These are phyloP conservation scores for Cladorhizidae sp. DNA, from an alignment of 37 sponge, comb jelly and placozoan species.

Conservation along the genomic window DNA sequence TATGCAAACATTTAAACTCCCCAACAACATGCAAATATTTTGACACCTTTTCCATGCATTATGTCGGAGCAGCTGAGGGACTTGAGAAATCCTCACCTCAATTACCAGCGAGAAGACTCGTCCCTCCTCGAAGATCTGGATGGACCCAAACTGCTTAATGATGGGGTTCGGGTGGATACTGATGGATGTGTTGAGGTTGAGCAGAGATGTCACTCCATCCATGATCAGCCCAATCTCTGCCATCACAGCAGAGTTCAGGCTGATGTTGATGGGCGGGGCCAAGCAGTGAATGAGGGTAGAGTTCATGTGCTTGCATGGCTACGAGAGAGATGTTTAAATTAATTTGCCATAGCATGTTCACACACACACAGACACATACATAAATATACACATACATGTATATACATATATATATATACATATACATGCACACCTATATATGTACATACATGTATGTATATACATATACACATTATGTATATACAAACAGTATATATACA, in stretches of 20 bases:
- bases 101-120: not conserved
- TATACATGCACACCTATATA: not conserved
- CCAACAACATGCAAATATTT: no score
- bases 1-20: no score
- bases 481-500: no score
- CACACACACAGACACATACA: no score
- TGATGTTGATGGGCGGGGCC: not conserved
- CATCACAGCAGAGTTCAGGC: not conserved
- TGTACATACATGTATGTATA: no score
- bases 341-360: no score
- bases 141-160: not conserved
- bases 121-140: not conserved
- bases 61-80: no score
- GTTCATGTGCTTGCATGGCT: conserved; percentile 38
- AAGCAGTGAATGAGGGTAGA: not conserved
- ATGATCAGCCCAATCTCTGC: conserved; percentile 32
- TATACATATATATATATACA: not conserved
- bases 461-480: no score
- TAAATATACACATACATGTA: not conserved
- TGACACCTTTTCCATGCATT: no score
- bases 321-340: conserved; percentile 16
- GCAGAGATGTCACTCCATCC: conserved; percentile 61
- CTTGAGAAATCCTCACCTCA: not conserved
- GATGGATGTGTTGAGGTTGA: conserved; percentile 18
- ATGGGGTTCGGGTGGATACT: conserved; percentile 35